Evolutionary conservation across 2,888 invertebrate species (phyloP).

Genomic region (Acrobasis suavella): DNA sequence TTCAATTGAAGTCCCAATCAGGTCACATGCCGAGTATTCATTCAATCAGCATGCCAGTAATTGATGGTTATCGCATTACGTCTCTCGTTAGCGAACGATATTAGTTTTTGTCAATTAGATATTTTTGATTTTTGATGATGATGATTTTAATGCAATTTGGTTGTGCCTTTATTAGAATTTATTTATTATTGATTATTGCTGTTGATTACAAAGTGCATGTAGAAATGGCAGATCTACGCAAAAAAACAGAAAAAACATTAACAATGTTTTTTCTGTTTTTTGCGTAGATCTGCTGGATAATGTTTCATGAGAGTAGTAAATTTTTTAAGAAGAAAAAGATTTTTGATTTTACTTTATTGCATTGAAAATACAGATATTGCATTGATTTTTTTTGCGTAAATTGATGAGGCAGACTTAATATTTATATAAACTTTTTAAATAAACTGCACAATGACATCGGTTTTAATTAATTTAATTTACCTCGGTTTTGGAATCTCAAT

Average conservation of each 20-base stretch:
- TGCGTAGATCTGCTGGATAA: no score
- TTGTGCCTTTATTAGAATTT: no score
- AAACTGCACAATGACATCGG: constrained; percentile 22
- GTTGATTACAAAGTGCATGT: no score
- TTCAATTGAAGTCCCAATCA: constrained; percentile 60
- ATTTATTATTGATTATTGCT: no score
- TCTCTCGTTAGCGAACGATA: constrained; percentile 56
- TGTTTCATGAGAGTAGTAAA: no score
- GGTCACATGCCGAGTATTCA: constrained; percentile 56
- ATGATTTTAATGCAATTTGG: constrained; percentile 29
- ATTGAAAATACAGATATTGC: no score
- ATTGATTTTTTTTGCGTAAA: no score
- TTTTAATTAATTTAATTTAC: constrained; percentile 59
- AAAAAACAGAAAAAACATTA: no score
- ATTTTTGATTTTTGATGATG: constrained; percentile 38
- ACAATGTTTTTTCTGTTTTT: no score
- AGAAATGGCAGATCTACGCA: no score
- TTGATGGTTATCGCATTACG: constrained; percentile 62
- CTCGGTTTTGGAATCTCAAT: constrained; percentile 59
- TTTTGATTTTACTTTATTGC: no score
- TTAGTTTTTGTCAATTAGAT: constrained; percentile 48
- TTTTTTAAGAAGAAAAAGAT: no score
- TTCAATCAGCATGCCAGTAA: constrained; percentile 63
- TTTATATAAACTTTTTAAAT: not conserved
- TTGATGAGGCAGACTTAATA: not conserved